A percentile compares a stretch with the other conserved stretches of the same genome.
Conservation (phyloP, 2,113 vertebrate species). For the Grammomys surdaster region DNA sequence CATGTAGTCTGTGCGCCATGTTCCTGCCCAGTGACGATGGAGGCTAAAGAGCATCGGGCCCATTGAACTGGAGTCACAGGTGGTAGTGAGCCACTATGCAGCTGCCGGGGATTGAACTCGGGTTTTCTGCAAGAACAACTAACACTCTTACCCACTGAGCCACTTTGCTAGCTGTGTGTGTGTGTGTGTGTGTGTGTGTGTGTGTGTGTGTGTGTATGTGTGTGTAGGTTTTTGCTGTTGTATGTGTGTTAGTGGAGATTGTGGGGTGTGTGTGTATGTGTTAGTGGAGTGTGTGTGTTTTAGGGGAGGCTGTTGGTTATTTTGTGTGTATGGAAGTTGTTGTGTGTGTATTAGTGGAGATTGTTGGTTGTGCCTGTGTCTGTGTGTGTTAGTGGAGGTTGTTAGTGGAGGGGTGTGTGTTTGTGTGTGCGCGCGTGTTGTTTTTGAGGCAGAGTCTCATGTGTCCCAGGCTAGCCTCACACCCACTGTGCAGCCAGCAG, state of each 20-base stretch:
- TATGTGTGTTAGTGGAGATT: too few species aligned
- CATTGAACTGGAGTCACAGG: neutral
- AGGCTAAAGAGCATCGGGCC: too few species aligned
- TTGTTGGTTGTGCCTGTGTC: neutral
- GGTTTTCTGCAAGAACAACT: neutral
- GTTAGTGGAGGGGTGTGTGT: too few species aligned
- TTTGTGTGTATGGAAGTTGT: too few species aligned
- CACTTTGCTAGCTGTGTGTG: neutral
- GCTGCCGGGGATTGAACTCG: neutral
- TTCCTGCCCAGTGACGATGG: neutral
- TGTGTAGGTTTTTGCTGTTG: neutral
- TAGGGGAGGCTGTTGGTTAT: too few species aligned
- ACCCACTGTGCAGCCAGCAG: neutral
- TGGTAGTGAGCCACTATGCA: neutral
- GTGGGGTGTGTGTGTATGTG: neutral
- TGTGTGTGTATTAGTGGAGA: neutral
- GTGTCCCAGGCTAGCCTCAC: neutral
- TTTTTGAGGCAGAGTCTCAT: neutral
- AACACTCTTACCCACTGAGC: neutral
- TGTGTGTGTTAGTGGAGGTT: neutral
- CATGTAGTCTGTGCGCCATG: neutral
- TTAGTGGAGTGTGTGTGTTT: neutral
- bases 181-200: neutral
- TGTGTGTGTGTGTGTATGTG: neutral
- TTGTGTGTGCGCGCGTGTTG: neutral